Base-by-base conservation (phyloP, 2,888 invertebrate species). In the Polyommatus iphigenia region DNA sequence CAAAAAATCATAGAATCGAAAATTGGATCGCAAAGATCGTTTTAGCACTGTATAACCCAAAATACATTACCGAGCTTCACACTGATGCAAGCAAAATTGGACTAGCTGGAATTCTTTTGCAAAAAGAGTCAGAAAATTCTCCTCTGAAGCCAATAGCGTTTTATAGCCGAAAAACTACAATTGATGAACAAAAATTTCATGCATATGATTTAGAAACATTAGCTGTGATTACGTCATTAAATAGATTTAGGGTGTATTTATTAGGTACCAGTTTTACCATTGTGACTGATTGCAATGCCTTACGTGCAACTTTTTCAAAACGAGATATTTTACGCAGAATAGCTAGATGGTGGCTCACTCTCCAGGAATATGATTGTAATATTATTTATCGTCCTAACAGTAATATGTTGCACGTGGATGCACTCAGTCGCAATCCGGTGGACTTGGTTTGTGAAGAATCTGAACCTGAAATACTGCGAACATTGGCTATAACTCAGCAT, bases 91-190 rank as follows among this genome's bases (percentile, higher is more conserved):
- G 32, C 24, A 80, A 78, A 20, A 7, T 62, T 5, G 79, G 79
- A 2, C 20, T 79, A 3, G 79, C 78, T 2, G 81, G 79, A 15
- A 81, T 81, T 59, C 32, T 81, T 15, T 13, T 81, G 13, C 80
- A 80, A 32, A 67, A 46, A 10, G 29, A 75, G 36, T n/a, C n/a
- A 0, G 57, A 72, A 8, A 36, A 59, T 7, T 29, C 67, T 29
- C 29, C 36, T 18, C 54, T 54, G 2, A 54, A 54, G 41, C 76
- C 76, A 7, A 57, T 76, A 32, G 32, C 57, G 1, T 76, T 32
- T 62, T 76, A 57, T 20, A 76, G 36, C n/a, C 36, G 76, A 8
- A 62, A 62, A 62, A 76, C 76, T 2, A 41, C 62, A 15, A 41
- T 8, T 3, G 62, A 76, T 32, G 32, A 32, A 32, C 32, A 32